Base-by-base conservation (phyloP, 2,888 invertebrate species). In the Dryococelus australis region DNA sequence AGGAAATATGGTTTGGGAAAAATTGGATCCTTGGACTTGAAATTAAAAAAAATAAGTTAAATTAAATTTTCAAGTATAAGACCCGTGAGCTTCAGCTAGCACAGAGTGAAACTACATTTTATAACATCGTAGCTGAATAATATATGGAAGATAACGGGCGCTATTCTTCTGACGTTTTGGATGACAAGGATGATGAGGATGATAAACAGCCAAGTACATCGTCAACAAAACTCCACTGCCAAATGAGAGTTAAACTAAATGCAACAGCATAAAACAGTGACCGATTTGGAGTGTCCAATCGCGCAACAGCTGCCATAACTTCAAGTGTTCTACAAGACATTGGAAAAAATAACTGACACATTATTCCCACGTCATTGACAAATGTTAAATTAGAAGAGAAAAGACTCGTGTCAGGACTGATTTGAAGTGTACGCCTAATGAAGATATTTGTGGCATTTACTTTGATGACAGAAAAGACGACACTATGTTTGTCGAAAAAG, bases 351-450 rank as follows among this genome's bases (percentile, higher is more conserved):
- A 26, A 10, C 79, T 10, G 27, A 79, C 27, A 79, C n/a, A n/a
- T n/a, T n/a, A n/a, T n/a, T n/a, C n/a, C n/a, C n/a, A n/a, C n/a
- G n/a, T n/a, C n/a, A n/a, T n/a, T n/a, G n/a, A n/a, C n/a, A n/a
- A n/a, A n/a, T n/a, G n/a, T n/a, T 24, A 81, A 35, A 35, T 81
- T 81, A 81, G 81, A 81, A 81, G 81, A 81, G 81, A 81, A 81
- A 81, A 81, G 35, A 35, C 9, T 27, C 28, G 81, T 81, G 35
- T 35, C 35, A 27, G 27, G 12, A 81, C 81, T 81, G 27, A 81
- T 12, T 81, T 12, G 65, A 8, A 65, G 16, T 12, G 65, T 20
- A 65, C 5, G 6, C 16, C 16, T 9, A 65, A 65, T 24, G 65
- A 65, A 65, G 65, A 65, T 12, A 65, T 65, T 65, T 65, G 24